These are phyloP conservation scores for Pangasius larnaudii DNA, from an alignment of 2,797 vertebrate species.

Conservation along the genomic window DNA sequence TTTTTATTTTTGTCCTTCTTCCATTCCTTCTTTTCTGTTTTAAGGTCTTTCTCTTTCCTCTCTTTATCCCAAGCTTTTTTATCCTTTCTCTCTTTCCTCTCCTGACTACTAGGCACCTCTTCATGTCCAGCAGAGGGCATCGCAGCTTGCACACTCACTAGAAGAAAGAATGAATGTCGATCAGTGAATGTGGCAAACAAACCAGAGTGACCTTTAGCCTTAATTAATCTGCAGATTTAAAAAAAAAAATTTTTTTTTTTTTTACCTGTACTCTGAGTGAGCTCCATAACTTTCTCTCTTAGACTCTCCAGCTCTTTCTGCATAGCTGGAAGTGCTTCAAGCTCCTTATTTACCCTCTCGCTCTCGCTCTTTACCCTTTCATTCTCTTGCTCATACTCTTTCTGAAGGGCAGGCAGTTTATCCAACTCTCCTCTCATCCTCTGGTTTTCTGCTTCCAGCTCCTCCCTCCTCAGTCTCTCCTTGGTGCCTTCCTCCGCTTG, in stretches of 20 bases:
- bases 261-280: constrained; percentile 52
- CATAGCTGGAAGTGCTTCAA: constrained; percentile 73
- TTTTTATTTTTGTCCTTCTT: constrained; percentile 44
- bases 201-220: neutral
- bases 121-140: constrained; percentile 67
- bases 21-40: constrained; percentile 39
- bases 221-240: neutral
- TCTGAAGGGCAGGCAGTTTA: constrained; percentile 71
- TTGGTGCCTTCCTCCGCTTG: constrained; percentile 69
- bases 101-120: constrained; percentile 45
- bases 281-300: constrained; percentile 62
- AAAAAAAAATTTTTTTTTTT: too few species aligned
- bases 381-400: constrained; percentile 76
- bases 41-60: constrained; percentile 31
- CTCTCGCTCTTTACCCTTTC: constrained; percentile 82
- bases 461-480: constrained; percentile 66
- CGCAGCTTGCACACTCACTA: constrained; percentile 48
- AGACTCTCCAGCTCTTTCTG: constrained; percentile 80
- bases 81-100: constrained; percentile 30
- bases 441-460: constrained; percentile 77
- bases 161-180: constrained; percentile 9
- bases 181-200: neutral
- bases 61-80: constrained; percentile 48
- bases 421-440: constrained; percentile 78
- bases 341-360: constrained; percentile 76